A percentile compares a stretch with the other conserved stretches of the same genome.
These are phyloP conservation scores for Rallus limicola DNA, from an alignment of 2,113 vertebrate species.

Conservation along the genomic window DNA sequence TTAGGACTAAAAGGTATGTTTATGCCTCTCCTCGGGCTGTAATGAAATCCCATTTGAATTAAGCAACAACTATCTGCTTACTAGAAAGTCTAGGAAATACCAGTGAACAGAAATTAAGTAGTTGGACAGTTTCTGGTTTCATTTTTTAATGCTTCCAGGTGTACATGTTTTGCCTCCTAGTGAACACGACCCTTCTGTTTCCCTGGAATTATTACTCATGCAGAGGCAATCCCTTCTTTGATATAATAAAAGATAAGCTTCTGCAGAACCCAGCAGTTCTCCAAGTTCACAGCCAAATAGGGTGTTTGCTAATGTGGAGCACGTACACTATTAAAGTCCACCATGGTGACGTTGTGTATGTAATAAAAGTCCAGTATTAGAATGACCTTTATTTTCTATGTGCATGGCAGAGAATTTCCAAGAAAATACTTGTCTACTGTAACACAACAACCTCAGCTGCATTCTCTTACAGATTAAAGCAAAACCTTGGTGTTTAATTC, in stretches of 20 bases:
- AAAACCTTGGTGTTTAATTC: neutral
- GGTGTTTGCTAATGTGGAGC: neutral
- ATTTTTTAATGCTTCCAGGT: neutral
- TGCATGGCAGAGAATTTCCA: neutral
- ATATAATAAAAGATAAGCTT: neutral
- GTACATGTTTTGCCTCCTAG: neutral
- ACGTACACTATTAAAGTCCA: accelerated
- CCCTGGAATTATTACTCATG: neutral
- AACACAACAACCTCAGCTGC: neutral
- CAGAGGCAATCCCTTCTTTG: neutral
- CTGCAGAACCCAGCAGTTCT: neutral
- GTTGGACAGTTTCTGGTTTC: neutral
- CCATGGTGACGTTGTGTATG: accelerated
- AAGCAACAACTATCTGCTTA: neutral
- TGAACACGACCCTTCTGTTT: neutral
- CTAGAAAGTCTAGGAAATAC: neutral
- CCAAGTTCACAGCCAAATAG: neutral
- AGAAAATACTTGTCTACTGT: neutral
- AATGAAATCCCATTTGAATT: neutral
- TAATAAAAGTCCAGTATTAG: neutral
- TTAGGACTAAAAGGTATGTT: neutral
- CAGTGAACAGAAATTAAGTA: neutral
- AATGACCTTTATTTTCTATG: neutral
- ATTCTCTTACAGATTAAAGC: neutral
- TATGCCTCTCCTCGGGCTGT: neutral